Evolutionary conservation across 1,140 invertebrate species (phyloP), one percentile per base, ranked within the genome.

Genomic region (Cyclargus thomasi): DNA sequence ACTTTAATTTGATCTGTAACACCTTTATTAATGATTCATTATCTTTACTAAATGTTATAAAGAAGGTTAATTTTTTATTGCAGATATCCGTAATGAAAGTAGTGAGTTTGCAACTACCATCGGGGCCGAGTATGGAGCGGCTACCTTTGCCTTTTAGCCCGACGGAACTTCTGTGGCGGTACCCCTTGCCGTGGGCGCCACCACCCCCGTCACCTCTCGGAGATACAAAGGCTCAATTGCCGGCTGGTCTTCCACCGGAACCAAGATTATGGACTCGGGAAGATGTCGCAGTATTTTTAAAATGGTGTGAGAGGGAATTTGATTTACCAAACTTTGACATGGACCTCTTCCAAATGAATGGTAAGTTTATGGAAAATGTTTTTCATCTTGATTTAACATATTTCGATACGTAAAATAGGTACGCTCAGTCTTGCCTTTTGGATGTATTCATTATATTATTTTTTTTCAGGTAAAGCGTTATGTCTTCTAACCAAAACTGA

Each of bases 261-360:
- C 97, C 97, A 11, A 92, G 97, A 75, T 85, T 95, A 16, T 99
- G 97, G 97, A 95, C 94, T 23, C 93, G 97, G 74, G 97, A 98
- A 74, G 97, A 99, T 82, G 97, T 99, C 1, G 91, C 93, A 11
- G 92, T 95, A 20, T 99, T 98, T 90, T 90, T 99, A 29, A 94
- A 95, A 75, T 98, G 97, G 95, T 97, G 97, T 70, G 96, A 97
- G 84, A 92, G 96, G 55, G 97, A 98, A 89, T 99, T 97, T 83
- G 97, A 98, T 80, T 90, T 99, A 65, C 97, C 97, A 17, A 93
- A 95, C 67, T 95, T 99, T 78, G 96, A 98, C 81, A 95, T 97
- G 93, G 97, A 98, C 78, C 94, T 97, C 91, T 98, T 99, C 87
- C 97, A 98, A 92, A 98, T 99, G 97, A 99, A 99, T 88, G 98